These are phyloP conservation scores for Drosophila subsilvestris DNA, from an alignment of 2,888 invertebrate species.

Conservation along the genomic window DNA sequence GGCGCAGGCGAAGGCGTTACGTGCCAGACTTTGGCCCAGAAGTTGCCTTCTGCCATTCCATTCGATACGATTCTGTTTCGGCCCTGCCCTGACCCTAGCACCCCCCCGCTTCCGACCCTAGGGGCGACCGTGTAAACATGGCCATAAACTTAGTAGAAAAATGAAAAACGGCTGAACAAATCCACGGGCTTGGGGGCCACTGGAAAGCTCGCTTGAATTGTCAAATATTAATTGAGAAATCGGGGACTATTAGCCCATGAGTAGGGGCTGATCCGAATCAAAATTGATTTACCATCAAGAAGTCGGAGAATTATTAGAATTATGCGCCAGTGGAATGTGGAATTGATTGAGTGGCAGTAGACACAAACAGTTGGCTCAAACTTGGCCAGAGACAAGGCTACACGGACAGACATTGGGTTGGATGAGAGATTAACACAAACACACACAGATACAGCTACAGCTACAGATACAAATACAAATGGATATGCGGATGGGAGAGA, in stretches of 20 bases:
- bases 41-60: background rate
- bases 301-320: constrained; percentile 42
- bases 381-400: constrained; percentile 21
- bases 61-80: background rate
- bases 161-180: constrained; percentile 46
- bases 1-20: constrained; percentile 52
- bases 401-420: background rate
- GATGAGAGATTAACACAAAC: constrained; percentile 19
- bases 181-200: background rate
- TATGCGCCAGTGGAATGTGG: constrained; percentile 7
- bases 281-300: constrained; percentile 35
- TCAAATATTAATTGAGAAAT: constrained; percentile 11
- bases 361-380: constrained; percentile 37
- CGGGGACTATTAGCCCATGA: constrained; percentile 14
- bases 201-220: constrained; percentile 15
- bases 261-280: constrained; percentile 16
- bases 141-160: constrained; percentile 62
- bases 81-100: background rate
- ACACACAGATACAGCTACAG: constrained; percentile 11
- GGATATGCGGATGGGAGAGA: background rate
- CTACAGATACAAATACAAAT: constrained; percentile 17
- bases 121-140: constrained; percentile 63
- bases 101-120: background rate
- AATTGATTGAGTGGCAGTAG: constrained; percentile 51
- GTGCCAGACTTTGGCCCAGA: constrained; percentile 58